phyloP scores from a whole-genome alignment of 2,888 invertebrate genomes.

The Orchestes rusci region DNA sequence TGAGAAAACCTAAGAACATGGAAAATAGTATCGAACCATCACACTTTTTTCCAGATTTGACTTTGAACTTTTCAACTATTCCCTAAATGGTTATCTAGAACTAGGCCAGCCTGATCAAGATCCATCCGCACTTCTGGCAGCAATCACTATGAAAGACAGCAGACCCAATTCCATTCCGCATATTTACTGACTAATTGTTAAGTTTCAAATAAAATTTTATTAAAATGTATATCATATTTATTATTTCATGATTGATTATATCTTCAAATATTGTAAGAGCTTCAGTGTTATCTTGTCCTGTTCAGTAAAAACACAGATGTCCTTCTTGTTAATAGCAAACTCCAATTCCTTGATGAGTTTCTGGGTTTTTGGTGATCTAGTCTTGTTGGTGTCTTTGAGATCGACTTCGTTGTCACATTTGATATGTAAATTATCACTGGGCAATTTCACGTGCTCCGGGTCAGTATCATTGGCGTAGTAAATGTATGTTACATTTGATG shows the following conservation, averaged over 20 bases:
- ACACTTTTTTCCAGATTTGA: too few relatives aligned
- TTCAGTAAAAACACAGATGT: conserved; percentile 21
- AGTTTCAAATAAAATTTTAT: conserved; percentile 19
- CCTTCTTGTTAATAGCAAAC: conserved; percentile 16
- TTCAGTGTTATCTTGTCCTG: conserved; percentile 17
- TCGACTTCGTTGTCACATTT: conserved; percentile 17
- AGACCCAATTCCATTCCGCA: conserved; percentile 28
- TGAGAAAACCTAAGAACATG: too few relatives aligned
- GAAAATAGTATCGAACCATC: too few relatives aligned
- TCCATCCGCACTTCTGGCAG: conserved; percentile 38
- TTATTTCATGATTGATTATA: too few relatives aligned
- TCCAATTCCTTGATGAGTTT: conserved; percentile 5
- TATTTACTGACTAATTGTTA: conserved; percentile 26
- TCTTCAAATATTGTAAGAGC: conserved; percentile 16
- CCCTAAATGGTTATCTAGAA: conserved; percentile 62
- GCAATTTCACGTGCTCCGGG: conserved; percentile 21
- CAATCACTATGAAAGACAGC: conserved; percentile 38
- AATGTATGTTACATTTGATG: conserved; percentile 18
- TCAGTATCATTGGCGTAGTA: conserved; percentile 20
- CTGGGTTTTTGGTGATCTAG: not conserved
- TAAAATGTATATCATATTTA: not conserved
- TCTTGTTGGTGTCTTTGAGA: conserved; percentile 5
- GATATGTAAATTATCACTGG: conserved; percentile 18
- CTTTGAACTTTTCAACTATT: conserved; percentile 82
- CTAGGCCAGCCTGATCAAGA: conserved; percentile 46